A percentile compares a stretch with the other conserved stretches of the same genome.
phyloP scores from a whole-genome alignment of 2,113 vertebrate genomes.

The Erythrocercus mccallii region DNA sequence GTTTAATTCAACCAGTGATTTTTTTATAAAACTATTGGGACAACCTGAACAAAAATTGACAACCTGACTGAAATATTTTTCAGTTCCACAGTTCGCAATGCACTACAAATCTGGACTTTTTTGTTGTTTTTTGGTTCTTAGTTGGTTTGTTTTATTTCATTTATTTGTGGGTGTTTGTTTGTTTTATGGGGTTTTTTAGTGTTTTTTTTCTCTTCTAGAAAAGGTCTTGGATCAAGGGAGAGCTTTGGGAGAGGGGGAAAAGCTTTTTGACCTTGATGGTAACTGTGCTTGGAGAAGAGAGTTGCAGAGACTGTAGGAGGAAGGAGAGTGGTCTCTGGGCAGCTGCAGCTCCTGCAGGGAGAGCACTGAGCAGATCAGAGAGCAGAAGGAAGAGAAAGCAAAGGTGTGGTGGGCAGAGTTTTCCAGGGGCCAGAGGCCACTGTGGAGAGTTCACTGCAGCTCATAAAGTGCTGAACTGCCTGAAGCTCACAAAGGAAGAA shows the following conservation, averaged over 20 bases:
- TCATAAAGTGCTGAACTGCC: background rate
- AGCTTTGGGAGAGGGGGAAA: background rate
- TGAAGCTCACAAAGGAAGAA: background rate
- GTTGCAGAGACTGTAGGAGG: background rate
- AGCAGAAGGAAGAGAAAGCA: background rate
- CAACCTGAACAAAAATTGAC: background rate
- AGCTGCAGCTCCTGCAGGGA: background rate
- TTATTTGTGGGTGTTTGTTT: background rate
- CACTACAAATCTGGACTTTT: background rate
- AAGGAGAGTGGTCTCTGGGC: background rate
- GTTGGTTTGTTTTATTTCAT: background rate
- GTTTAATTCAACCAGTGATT: background rate
- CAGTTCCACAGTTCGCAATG: background rate
- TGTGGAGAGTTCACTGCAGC: background rate
- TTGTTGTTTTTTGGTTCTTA: background rate
- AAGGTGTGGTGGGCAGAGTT: background rate
- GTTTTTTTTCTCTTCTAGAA: background rate
- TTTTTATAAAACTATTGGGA: background rate
- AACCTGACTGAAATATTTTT: background rate
- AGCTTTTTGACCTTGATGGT: background rate
- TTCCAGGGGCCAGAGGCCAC: background rate
- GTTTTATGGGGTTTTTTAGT: background rate
- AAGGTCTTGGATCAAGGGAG: background rate
- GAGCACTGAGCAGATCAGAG: background rate
- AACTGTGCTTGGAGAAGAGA: background rate